A percentile compares a stretch with the other conserved stretches of the same genome.
Evolutionary conservation across 2,888 invertebrate genomes (phyloP).

Genomic region (Andrena minutula): DNA sequence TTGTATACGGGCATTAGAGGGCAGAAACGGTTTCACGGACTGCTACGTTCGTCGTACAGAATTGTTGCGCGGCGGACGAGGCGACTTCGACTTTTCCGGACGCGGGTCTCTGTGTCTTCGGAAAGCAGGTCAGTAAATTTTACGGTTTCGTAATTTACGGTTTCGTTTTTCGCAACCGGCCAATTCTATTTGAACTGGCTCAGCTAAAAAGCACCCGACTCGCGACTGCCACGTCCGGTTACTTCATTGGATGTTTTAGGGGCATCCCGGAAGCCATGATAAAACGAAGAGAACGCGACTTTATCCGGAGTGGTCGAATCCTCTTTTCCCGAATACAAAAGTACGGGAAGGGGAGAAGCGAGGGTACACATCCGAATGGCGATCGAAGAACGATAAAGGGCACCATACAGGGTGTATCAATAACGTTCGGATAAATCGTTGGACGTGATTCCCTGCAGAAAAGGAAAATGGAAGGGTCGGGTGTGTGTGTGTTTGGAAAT

Average conservation of each 20-base stretch:
- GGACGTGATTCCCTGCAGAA: background rate
- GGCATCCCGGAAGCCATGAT: slow-evolving; percentile 27
- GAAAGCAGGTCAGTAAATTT: slow-evolving; percentile 56
- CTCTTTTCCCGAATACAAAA: slow-evolving; percentile 16
- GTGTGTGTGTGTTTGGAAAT: background rate
- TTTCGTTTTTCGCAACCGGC: slow-evolving; percentile 44
- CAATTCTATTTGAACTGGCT: slow-evolving; percentile 51
- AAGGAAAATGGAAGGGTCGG: background rate
- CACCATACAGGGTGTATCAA: background rate
- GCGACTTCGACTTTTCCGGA: slow-evolving; percentile 20
- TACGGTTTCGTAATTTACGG: slow-evolving; percentile 56
- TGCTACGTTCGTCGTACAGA: background rate
- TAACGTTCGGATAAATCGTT: slow-evolving; percentile 11
- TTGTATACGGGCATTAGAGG: background rate
- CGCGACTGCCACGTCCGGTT: background rate
- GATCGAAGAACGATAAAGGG: slow-evolving; percentile 39
- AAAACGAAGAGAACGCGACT: slow-evolving; percentile 39
- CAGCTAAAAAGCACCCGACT: slow-evolving; percentile 24
- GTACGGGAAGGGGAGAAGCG: slow-evolving; percentile 14
- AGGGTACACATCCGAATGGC: slow-evolving; percentile 32
- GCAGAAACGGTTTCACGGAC: background rate
- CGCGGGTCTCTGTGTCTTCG: background rate
- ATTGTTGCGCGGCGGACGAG: slow-evolving; percentile 10
- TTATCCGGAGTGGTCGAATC: slow-evolving; percentile 25
- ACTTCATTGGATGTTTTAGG: slow-evolving; percentile 37